A percentile compares a stretch with the other conserved stretches of the same genome.
Conservation (phyloP, 2,888 invertebrate species). For the Mesoligia furuncula region DNA sequence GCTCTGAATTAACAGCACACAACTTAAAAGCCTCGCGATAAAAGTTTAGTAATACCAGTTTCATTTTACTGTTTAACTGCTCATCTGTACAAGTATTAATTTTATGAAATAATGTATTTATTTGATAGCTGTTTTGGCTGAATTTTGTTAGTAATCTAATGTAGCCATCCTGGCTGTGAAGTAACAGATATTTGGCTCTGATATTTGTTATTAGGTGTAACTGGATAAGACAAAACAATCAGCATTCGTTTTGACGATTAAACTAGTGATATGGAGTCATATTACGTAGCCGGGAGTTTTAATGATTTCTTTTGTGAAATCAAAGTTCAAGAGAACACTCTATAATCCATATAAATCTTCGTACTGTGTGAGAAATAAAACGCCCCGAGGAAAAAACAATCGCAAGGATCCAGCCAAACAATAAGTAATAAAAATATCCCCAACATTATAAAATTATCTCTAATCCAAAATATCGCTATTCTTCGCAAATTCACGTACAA, state of each 20-base stretch:
- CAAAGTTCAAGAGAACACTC: not conserved
- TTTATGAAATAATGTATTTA: not conserved
- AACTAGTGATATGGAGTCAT: not conserved
- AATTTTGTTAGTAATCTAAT: not conserved
- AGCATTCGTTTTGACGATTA: not conserved
- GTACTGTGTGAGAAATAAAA: not conserved
- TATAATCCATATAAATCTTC: not conserved
- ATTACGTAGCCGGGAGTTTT: not conserved
- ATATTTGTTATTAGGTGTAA: not conserved
- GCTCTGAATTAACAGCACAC: constrained; percentile 44
- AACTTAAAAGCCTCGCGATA: constrained; percentile 44
- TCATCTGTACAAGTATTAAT: constrained; percentile 10
- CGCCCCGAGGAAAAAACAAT: not conserved
- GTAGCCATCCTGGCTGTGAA: not conserved
- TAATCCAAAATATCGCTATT: constrained; percentile 13
- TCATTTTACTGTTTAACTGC: constrained; percentile 26
- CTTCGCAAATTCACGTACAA: constrained; percentile 24
- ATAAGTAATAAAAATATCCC: constrained; percentile 5
- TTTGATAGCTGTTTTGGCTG: not conserved
- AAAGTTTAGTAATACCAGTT: constrained; percentile 51
- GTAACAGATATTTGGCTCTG: not conserved
- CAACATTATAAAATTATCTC: constrained; percentile 21
- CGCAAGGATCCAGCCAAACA: not conserved
- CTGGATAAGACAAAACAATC: not conserved
- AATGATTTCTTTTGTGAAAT: not conserved